Conservation (phyloP, 2,113 vertebrate species). For the Sinocyclocheilus grahami region DNA sequence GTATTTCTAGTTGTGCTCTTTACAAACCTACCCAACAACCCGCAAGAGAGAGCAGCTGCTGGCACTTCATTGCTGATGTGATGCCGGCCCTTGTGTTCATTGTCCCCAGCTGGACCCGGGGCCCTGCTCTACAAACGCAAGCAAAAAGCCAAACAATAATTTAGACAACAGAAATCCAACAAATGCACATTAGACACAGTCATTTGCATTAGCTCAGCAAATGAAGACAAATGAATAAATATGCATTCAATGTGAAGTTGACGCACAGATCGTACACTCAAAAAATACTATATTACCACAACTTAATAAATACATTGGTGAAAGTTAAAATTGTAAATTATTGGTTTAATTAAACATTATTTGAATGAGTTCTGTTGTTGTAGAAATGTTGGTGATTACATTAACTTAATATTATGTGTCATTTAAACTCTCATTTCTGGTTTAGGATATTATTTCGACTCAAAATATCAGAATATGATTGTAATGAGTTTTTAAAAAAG, state of each 20-base stretch:
- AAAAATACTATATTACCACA: too few relatives aligned
- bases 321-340: too few relatives aligned
- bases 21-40: constrained; percentile 6
- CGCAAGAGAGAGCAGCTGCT: constrained; percentile 11
- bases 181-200: neutral
- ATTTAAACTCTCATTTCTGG: neutral
- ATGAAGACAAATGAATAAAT: neutral
- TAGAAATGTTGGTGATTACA: neutral
- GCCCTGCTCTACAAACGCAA: constrained; percentile 21
- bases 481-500: neutral
- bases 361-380: neutral
- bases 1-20: neutral
- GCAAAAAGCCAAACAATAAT: constrained; percentile 15
- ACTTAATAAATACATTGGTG: too few relatives aligned
- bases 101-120: neutral
- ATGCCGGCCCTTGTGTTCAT: constrained; percentile 16
- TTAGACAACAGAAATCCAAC: constrained; percentile 10
- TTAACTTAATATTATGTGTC: neutral
- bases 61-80: constrained; percentile 18
- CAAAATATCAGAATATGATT: neutral
- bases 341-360: too few relatives aligned
- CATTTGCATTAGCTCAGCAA: constrained; percentile 12
- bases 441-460: neutral
- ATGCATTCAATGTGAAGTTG: neutral
- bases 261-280: too few relatives aligned